Evolutionary conservation across 2,113 vertebrate species (phyloP).

Genomic region (Rhinopomastus cyanomelas): DNA sequence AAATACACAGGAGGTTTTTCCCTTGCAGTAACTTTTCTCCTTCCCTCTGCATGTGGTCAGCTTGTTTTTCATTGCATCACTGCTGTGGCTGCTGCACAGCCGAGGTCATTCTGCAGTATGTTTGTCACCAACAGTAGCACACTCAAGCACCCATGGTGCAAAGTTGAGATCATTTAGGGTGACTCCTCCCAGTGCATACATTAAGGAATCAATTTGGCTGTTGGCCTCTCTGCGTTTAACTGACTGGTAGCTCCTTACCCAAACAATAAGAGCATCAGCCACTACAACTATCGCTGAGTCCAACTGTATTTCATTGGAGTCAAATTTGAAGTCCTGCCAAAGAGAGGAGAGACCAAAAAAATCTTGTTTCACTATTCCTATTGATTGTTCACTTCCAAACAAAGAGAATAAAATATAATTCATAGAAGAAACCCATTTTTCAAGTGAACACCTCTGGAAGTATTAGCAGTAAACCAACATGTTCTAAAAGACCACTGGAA

Average conservation of each 20-base stretch:
- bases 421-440: background rate
- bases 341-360: background rate
- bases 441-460: background rate
- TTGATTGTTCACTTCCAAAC: background rate
- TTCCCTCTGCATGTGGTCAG: background rate
- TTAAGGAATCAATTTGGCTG: conserved; percentile 10
- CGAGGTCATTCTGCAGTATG: background rate
- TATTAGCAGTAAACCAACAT: background rate
- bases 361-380: background rate
- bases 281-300: background rate
- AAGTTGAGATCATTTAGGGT: background rate
- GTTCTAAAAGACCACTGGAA: background rate
- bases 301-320: background rate
- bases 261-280: conserved; percentile 10
- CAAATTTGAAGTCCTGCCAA: conserved; percentile 5
- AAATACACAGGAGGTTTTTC: background rate
- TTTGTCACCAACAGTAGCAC: background rate
- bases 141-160: background rate
- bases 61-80: background rate
- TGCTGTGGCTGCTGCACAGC: background rate
- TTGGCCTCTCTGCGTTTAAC: conserved; percentile 5
- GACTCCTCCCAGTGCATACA: background rate
- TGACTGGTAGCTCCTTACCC: background rate
- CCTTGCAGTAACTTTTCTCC: background rate
- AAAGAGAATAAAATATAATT: background rate